Percentiles rank a stretch among this genome's conserved stretches.
Evolutionary conservation across 1,140 invertebrate genomes (phyloP).

Genomic region (Chrysoperla carnea): DNA sequence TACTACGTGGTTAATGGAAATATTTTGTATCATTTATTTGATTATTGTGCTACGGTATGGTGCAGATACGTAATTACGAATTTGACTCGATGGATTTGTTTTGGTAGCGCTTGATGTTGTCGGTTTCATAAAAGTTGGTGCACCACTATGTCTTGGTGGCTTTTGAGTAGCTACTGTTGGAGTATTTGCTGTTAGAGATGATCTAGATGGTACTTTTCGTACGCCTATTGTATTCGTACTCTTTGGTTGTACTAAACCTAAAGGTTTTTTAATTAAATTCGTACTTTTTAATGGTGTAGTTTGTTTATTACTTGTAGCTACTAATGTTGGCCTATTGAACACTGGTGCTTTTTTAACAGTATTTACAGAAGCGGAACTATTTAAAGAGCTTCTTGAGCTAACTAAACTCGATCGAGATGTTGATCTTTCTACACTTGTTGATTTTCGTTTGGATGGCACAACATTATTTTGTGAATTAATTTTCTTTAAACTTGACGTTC

Average conservation of each 20-base stretch:
- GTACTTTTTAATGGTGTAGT: constrained; percentile 4
- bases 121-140: constrained; percentile 18
- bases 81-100: constrained; percentile 2
- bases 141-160: constrained; percentile 11
- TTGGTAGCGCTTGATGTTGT: constrained; percentile 20
- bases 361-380: constrained; percentile 61
- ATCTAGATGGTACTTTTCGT: neutral
- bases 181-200: neutral
- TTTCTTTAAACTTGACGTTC: constrained; percentile 21
- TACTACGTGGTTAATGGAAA: too few relatives aligned
- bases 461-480: constrained; percentile 14
- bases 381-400: constrained; percentile 64
- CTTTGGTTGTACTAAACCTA: constrained; percentile 1
- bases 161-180: constrained; percentile 4
- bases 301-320: neutral
- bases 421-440: constrained; percentile 33
- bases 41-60: neutral
- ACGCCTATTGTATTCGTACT: neutral
- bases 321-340: neutral
- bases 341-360: constrained; percentile 48
- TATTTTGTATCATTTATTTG: neutral
- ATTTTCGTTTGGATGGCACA: constrained; percentile 5
- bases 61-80: neutral
- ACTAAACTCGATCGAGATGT: constrained; percentile 54
- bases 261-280: constrained; percentile 5